Evolutionary conservation across 1,140 invertebrate genomes (phyloP).

Genomic region (Nylanderia fulva): DNA sequence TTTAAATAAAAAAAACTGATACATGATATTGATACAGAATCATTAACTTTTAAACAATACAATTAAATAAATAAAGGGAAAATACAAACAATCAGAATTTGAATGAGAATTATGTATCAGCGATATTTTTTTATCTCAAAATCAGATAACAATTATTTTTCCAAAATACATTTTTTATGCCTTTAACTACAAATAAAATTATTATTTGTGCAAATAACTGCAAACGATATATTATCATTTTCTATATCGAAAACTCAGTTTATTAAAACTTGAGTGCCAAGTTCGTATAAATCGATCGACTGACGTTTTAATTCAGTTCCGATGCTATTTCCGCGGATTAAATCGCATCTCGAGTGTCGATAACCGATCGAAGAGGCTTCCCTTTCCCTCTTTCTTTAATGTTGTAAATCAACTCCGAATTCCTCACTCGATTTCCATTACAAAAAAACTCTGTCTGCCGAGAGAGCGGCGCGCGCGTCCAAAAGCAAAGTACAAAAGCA

Average conservation of each 20-base stretch:
- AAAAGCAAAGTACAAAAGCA: slow-evolving; percentile 33
- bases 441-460: slow-evolving; percentile 53
- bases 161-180: no score
- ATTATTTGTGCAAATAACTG: no score
- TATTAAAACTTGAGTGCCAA: background rate
- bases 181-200: no score
- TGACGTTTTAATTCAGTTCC: slow-evolving; percentile 42
- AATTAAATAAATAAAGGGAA: no score
- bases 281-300: background rate
- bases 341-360: slow-evolving; percentile 12
- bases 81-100: no score
- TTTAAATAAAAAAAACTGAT: slow-evolving; percentile 16
- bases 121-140: no score
- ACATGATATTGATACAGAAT: background rate
- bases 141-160: no score
- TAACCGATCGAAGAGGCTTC: background rate
- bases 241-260: no score
- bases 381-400: no score
- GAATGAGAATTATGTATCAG: no score
- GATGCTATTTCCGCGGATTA: slow-evolving; percentile 6
- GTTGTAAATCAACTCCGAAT: slow-evolving; percentile 44
- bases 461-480: slow-evolving; percentile 11
- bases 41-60: no score
- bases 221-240: no score
- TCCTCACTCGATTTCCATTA: slow-evolving; percentile 77